A percentile compares a stretch with the other conserved stretches of the same genome.
Evolutionary conservation across 2,113 vertebrate genomes (phyloP).

Genomic region (Poicephalus gulielmi): DNA sequence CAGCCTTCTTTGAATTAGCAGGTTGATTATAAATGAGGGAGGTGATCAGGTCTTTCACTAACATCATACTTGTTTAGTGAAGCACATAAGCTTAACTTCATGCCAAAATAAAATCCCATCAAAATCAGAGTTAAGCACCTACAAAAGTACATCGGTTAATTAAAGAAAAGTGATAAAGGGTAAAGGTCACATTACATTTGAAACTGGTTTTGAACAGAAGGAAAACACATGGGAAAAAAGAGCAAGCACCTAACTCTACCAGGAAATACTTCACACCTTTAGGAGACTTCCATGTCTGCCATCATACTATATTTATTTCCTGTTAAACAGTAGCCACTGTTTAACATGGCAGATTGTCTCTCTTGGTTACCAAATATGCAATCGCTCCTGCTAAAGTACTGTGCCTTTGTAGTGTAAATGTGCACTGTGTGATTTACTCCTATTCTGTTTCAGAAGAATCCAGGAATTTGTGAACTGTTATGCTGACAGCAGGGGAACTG

Average conservation of each 20-base stretch:
- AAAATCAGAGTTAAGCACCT: not conserved
- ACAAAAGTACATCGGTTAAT: not conserved
- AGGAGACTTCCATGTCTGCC: not conserved
- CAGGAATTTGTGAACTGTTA: not conserved
- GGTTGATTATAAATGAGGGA: not conserved
- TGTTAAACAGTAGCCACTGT: not conserved
- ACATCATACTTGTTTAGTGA: not conserved
- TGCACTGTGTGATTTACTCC: not conserved
- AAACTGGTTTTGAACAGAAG: not conserved
- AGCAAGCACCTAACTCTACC: not conserved
- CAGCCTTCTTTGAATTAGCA: not conserved
- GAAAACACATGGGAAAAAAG: not conserved
- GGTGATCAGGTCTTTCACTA: not conserved
- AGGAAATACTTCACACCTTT: not conserved
- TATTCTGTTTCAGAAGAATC: not conserved
- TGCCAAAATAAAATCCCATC: not conserved
- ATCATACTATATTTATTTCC: not conserved
- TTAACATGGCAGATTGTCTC: not conserved
- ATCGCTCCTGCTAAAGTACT: not conserved
- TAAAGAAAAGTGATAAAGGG: not conserved
- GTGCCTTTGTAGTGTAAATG: not conserved
- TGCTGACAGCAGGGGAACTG: not conserved
- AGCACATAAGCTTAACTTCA: not conserved
- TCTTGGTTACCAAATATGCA: not conserved
- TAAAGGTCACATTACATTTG: not conserved